These are phyloP conservation scores for Muscicapa comitata DNA, from an alignment of 2,797 vertebrate genomes.

Conservation along the genomic window DNA sequence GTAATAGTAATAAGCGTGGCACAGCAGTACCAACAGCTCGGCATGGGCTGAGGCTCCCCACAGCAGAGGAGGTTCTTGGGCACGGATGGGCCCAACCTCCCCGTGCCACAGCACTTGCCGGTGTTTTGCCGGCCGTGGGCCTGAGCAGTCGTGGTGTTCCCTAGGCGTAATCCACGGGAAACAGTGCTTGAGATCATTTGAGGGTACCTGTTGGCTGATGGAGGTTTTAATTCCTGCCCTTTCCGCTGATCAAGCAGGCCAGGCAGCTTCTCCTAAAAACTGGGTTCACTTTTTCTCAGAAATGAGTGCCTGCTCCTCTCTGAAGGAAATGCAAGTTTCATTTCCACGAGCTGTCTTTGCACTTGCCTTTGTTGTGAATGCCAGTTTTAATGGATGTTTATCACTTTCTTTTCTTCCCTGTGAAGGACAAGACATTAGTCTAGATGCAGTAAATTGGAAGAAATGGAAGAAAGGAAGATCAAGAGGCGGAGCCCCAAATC, in stretches of 20 bases:
- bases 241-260: not conserved
- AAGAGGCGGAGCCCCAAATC: conserved; percentile 90
- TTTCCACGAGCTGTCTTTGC: not conserved
- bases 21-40: fast-evolving
- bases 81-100: not conserved
- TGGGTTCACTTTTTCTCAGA: not conserved
- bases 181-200: not conserved
- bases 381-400: not conserved
- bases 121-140: fast-evolving
- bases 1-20: fast-evolving
- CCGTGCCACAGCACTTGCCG: fast-evolving
- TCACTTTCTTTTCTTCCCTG: not conserved
- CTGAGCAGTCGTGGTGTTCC: fast-evolving
- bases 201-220: not conserved
- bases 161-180: not conserved
- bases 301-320: not conserved
- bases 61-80: not conserved
- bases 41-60: fast-evolving
- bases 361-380: not conserved
- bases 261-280: not conserved
- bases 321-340: not conserved
- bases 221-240: not conserved
- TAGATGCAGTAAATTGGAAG: not conserved
- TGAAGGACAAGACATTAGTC: not conserved
- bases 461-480: conserved; percentile 91